Percentiles rank a stretch among this genome's conserved stretches.
These are phyloP conservation scores for Pseudobourletiella spinata DNA, from an alignment of 1,140 invertebrate genomes.

Conservation along the genomic window DNA sequence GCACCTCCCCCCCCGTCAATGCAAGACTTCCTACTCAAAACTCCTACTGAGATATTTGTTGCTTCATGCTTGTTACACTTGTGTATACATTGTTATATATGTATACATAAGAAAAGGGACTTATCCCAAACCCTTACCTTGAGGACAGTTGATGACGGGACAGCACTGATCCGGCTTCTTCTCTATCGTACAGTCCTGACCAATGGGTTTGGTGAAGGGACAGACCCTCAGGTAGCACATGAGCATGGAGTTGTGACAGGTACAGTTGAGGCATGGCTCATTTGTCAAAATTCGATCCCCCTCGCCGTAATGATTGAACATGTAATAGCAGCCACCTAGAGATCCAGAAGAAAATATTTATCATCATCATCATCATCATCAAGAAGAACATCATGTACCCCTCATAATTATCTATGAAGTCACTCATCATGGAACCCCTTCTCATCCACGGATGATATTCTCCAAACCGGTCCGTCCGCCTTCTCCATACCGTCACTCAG, in stretches of 20 bases:
- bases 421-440: no score
- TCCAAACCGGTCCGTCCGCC: constrained; percentile 6
- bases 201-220: constrained; percentile 84
- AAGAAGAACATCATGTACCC: not conserved
- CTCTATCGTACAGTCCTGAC: constrained; percentile 79
- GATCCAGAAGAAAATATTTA: constrained; percentile 6
- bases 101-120: no score
- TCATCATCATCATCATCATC: not conserved
- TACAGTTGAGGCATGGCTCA: constrained; percentile 91
- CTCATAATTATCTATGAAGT: not conserved
- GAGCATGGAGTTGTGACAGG: constrained; percentile 85
- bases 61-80: no score
- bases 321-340: constrained; percentile 74
- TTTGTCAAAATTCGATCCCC: constrained; percentile 86
- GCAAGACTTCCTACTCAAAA: no score
- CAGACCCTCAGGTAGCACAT: constrained; percentile 91
- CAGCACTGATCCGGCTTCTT: constrained; percentile 86
- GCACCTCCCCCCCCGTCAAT: no score
- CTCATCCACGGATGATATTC: no score
- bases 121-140: no score
- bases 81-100: no score
- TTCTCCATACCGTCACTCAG: not conserved
- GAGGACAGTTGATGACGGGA: constrained; percentile 81
- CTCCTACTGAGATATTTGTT: no score
- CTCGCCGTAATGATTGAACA: constrained; percentile 85